phyloP scores from a whole-genome alignment of 2,888 invertebrate species.

The Eremobia ochroleuca region DNA sequence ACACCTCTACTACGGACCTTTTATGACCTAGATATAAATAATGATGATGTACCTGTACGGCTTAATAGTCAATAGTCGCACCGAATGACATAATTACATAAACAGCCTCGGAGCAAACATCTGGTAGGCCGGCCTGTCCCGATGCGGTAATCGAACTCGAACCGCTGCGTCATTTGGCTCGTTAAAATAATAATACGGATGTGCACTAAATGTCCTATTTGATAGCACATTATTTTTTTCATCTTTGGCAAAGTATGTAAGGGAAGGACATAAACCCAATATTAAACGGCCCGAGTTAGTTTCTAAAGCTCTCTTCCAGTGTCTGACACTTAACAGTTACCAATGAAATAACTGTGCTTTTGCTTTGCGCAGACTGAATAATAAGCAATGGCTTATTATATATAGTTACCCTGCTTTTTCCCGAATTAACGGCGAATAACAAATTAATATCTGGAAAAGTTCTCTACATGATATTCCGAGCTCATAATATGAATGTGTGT shows the following conservation, averaged over 20 bases:
- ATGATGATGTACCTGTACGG: conserved; percentile 23
- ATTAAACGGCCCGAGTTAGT: no score
- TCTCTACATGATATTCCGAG: conserved; percentile 6
- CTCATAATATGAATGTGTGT: background rate
- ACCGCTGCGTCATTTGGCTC: conserved; percentile 42
- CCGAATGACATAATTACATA: conserved; percentile 32
- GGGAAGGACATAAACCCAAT: no score
- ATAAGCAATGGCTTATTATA: conserved; percentile 29
- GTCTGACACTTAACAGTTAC: conserved; percentile 28
- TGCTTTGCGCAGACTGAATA: conserved; percentile 12
- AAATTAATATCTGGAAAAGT: conserved; percentile 9
- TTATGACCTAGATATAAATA: conserved; percentile 38
- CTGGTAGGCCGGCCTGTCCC: conserved; percentile 39
- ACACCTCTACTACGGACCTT: background rate
- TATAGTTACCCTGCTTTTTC: conserved; percentile 12
- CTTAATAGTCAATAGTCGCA: conserved; percentile 35
- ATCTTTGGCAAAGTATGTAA: conserved; percentile 17
- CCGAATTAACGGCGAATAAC: conserved; percentile 13
- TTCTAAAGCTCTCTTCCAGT: conserved; percentile 3
- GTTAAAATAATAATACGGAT: conserved; percentile 48
- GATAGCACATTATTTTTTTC: conserved; percentile 25
- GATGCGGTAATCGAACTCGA: conserved; percentile 56
- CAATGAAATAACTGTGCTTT: conserved; percentile 31
- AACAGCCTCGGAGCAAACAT: conserved; percentile 44
- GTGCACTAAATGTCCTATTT: conserved; percentile 39